Percentiles rank a stretch among this genome's conserved stretches.
These are phyloP conservation scores for Papilio machaon DNA, from an alignment of 1,140 invertebrate genomes.

Conservation along the genomic window DNA sequence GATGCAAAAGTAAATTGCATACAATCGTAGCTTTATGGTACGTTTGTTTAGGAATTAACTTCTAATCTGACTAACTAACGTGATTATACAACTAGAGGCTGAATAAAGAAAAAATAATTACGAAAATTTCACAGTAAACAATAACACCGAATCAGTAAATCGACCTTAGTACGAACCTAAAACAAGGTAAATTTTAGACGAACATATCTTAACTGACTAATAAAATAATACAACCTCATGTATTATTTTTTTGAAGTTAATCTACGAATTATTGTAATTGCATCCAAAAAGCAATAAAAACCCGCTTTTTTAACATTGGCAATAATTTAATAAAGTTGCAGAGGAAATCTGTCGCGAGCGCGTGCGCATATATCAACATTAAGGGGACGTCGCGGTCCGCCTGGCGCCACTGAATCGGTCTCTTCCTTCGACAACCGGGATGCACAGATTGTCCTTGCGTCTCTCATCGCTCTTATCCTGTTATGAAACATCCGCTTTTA, in stretches of 20 bases:
- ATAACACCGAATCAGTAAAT: too few relatives aligned
- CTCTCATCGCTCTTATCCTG: conserved; percentile 59
- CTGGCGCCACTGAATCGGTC: conserved; percentile 69
- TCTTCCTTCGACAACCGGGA: conserved; percentile 57
- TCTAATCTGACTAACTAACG: too few relatives aligned
- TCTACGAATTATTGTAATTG: background rate
- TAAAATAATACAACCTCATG: too few relatives aligned
- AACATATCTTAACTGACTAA: too few relatives aligned
- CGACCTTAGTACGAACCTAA: too few relatives aligned
- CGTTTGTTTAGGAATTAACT: too few relatives aligned
- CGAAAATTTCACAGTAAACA: too few relatives aligned
- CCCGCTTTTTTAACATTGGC: background rate
- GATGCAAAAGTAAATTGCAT: too few relatives aligned
- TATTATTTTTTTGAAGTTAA: background rate
- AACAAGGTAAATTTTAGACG: too few relatives aligned
- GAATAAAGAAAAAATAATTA: too few relatives aligned
- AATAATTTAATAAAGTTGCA: conserved; percentile 27
- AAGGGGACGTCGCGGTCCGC: conserved; percentile 41
- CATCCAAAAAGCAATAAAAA: background rate
- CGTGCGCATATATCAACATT: conserved; percentile 42
- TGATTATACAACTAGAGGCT: too few relatives aligned
- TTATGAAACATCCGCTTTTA: conserved; percentile 50
- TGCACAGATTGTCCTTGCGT: conserved; percentile 64
- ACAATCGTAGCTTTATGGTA: too few relatives aligned
- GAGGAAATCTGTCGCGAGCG: conserved; percentile 29